Conservation (phyloP, 1,140 invertebrate genomes). For the Triops cancriformis region DNA sequence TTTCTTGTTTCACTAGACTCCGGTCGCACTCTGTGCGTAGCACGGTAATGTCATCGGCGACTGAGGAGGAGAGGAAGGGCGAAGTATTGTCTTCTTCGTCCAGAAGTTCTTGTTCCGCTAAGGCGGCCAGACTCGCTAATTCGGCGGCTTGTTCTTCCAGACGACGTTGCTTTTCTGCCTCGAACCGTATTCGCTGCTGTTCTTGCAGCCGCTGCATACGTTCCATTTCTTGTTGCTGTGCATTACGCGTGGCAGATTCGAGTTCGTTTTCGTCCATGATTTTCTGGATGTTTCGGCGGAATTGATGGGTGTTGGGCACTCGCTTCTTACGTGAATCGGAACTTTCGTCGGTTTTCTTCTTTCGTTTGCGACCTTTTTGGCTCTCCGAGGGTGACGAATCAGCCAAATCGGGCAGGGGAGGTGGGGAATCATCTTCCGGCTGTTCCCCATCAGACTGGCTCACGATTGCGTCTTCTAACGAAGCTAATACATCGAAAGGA, state of each 20-base stretch:
- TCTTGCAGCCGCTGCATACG: constrained; percentile 44
- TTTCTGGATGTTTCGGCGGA: constrained; percentile 76
- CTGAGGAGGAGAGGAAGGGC: not conserved
- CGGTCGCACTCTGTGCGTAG: not conserved
- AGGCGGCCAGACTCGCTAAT: constrained; percentile 35
- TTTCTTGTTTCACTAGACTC: constrained; percentile 16
- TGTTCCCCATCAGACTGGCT: not conserved
- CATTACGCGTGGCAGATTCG: constrained; percentile 81
- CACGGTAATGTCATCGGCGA: constrained; percentile 15
- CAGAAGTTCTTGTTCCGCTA: constrained; percentile 21
- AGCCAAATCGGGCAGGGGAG: not conserved
- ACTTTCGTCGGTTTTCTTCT: constrained; percentile 33
- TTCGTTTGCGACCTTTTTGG: constrained; percentile 24
- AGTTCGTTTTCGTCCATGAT: constrained; percentile 86
- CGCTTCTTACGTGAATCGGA: constrained; percentile 29
- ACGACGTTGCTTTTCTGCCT: constrained; percentile 47
- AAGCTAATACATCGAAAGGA: not conserved
- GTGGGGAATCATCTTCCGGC: not conserved
- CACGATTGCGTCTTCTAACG: not conserved
- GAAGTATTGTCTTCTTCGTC: constrained; percentile 16
- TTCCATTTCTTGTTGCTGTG: constrained; percentile 85
- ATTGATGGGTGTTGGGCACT: constrained; percentile 39
- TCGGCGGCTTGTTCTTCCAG: constrained; percentile 72
- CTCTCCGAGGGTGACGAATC: constrained; percentile 18
- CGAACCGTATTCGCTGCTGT: constrained; percentile 29